phyloP scores from a whole-genome alignment of 2,797 vertebrate species.

The Rhynchonycteris naso region DNA sequence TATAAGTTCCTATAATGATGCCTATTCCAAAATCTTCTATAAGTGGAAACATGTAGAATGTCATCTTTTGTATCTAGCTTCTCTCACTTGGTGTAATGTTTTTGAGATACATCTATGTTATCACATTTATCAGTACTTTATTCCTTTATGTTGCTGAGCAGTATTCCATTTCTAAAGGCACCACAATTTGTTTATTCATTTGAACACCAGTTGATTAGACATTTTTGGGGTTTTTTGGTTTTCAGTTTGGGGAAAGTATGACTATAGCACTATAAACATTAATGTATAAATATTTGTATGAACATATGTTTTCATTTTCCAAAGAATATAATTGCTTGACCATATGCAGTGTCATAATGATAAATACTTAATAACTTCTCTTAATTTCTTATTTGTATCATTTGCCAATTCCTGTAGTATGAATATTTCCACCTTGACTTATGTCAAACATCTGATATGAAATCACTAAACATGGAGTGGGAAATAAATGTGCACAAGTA shows the following conservation, averaged over 20 bases:
- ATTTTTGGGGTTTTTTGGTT: background rate
- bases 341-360: background rate
- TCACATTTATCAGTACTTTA: background rate
- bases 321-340: background rate
- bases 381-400: background rate
- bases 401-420: background rate
- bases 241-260: background rate
- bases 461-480: background rate
- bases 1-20: background rate
- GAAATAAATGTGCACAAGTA: background rate
- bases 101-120: background rate
- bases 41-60: background rate
- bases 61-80: background rate
- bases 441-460: background rate
- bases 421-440: background rate
- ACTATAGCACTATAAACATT: background rate
- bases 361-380: background rate
- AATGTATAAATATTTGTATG: background rate
- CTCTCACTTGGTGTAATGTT: background rate
- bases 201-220: background rate
- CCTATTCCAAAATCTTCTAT: background rate
- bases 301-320: background rate
- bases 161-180: background rate
- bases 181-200: background rate
- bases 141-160: background rate